Evolutionary conservation across 1,140 invertebrate genomes (phyloP).

Genomic region (Drosophila sucinea): DNA sequence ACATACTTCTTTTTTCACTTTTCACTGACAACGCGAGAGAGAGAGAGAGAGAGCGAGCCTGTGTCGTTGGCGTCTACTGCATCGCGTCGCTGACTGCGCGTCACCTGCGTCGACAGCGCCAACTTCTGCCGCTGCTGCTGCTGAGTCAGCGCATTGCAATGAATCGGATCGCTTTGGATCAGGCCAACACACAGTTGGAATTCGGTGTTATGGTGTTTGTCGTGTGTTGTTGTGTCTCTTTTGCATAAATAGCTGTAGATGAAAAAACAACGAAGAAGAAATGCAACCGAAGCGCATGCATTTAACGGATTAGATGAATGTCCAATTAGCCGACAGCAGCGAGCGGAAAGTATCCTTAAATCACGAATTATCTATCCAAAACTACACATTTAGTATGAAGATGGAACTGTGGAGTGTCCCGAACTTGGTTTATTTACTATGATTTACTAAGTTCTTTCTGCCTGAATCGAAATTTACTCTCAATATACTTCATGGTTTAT

Average conservation of each 20-base stretch:
- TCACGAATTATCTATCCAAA: too few species aligned
- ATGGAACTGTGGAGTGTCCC: too few species aligned
- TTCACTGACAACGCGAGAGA: neutral
- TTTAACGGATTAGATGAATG: too few species aligned
- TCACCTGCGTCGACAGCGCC: constrained; percentile 10
- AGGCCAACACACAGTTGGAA: constrained; percentile 6
- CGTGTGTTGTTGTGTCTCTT: neutral
- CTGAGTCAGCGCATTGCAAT: constrained; percentile 20
- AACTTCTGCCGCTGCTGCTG: neutral
- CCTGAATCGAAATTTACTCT: too few species aligned
- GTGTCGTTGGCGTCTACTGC: neutral
- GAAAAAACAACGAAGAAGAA: neutral
- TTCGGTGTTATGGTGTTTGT: neutral
- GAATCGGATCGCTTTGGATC: constrained; percentile 1
- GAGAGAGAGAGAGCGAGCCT: neutral
- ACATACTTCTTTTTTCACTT: constrained; percentile 1
- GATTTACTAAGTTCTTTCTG: too few species aligned
- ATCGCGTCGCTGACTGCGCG: constrained; percentile 4
- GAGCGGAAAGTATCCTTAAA: too few species aligned
- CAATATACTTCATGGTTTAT: too few species aligned
- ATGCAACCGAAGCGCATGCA: too few species aligned
- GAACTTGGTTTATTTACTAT: too few species aligned
- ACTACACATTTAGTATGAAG: too few species aligned
- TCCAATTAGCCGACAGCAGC: too few species aligned
- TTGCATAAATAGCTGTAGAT: too few species aligned